These are phyloP conservation scores for Echeneis naucrates DNA, from an alignment of 2,797 vertebrate species.

Conservation along the genomic window DNA sequence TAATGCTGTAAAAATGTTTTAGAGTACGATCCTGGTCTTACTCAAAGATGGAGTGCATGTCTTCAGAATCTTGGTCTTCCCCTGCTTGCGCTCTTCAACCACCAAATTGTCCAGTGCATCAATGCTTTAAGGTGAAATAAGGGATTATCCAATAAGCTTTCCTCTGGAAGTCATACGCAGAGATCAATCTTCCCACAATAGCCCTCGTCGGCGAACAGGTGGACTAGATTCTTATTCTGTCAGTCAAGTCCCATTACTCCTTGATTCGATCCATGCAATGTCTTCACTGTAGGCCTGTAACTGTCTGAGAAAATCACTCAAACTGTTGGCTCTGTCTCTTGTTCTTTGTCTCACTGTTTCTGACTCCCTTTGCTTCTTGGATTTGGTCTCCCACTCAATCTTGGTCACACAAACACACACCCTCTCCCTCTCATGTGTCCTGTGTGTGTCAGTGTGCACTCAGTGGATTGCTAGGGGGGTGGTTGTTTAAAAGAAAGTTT, in stretches of 20 bases:
- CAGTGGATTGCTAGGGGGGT: conserved; percentile 60
- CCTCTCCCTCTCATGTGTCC: conserved; percentile 47
- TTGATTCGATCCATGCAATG: conserved; percentile 25
- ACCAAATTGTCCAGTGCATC: conserved; percentile 50
- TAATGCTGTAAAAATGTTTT: conserved; percentile 10
- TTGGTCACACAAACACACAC: conserved; percentile 55
- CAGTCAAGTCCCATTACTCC: conserved; percentile 56
- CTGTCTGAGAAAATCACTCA: conserved; percentile 46
- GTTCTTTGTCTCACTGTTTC: conserved; percentile 49
- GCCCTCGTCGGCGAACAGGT: conserved; percentile 60
- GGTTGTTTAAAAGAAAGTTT: conserved; percentile 77
- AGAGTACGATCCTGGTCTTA: conserved; percentile 46
- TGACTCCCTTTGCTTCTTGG: conserved; percentile 46
- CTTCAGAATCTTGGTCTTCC: conserved; percentile 39
- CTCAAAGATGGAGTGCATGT: conserved; percentile 26
- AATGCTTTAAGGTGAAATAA: conserved; percentile 37
- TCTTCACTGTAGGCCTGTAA: conserved; percentile 36
- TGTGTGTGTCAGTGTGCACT: conserved; percentile 60
- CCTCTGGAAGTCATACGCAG: conserved; percentile 40
- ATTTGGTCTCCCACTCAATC: conserved; percentile 52
- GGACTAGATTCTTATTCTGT: conserved; percentile 52
- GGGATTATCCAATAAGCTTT: conserved; percentile 30
- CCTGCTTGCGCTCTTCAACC: conserved; percentile 28
- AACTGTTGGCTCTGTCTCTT: conserved; percentile 30
- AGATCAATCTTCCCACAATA: conserved; percentile 55